These are phyloP conservation scores for Lynx canadensis DNA, from an alignment of 2,113 vertebrate species.

Conservation along the genomic window DNA sequence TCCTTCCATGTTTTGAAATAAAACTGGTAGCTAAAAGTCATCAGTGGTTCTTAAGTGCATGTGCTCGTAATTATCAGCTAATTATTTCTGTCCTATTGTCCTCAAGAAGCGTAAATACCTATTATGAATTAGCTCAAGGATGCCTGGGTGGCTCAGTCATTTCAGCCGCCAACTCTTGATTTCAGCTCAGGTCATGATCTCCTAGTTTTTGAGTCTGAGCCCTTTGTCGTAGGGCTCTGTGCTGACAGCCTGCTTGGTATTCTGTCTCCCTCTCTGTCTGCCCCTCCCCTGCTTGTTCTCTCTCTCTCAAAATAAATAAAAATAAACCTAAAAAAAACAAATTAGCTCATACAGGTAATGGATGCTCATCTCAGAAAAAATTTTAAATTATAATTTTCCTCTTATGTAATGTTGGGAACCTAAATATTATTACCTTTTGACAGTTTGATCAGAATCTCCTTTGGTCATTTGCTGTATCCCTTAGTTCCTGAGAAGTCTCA, in stretches of 20 bases:
- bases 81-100: neutral
- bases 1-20: neutral
- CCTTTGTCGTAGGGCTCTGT: too few species aligned
- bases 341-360: neutral
- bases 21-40: neutral
- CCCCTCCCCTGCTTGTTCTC: too few species aligned
- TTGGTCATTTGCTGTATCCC: neutral
- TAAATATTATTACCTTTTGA: neutral
- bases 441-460: neutral
- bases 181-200: too few species aligned
- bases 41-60: neutral
- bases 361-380: neutral
- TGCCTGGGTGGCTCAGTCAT: too few species aligned
- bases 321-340: too few species aligned
- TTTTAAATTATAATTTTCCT: neutral
- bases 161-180: too few species aligned
- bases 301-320: too few species aligned
- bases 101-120: neutral
- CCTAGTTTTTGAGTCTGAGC: too few species aligned
- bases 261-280: too few species aligned
- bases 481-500: constrained; percentile 75
- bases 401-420: neutral
- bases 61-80: neutral
- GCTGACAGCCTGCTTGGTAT: too few species aligned
- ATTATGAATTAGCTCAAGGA: neutral